Conservation (phyloP, 2,888 invertebrate species). For the Cistogaster globosa region DNA sequence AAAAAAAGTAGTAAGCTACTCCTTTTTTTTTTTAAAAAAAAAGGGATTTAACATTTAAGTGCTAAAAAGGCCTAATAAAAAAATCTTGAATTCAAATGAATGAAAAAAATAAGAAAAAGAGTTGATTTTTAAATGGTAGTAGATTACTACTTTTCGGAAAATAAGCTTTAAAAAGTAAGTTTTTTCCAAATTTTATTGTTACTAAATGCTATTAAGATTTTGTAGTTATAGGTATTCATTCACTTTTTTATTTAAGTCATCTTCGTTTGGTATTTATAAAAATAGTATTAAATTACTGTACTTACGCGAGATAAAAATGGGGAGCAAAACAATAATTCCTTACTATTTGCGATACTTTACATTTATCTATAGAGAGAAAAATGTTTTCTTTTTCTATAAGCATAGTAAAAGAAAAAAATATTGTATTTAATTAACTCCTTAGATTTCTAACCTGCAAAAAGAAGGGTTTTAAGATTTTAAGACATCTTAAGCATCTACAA, state of each 20-base stretch:
- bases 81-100: too few relatives aligned
- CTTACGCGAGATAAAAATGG: not conserved
- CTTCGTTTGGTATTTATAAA: not conserved
- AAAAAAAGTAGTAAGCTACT: too few relatives aligned
- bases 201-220: too few relatives aligned
- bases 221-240: too few relatives aligned
- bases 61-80: too few relatives aligned
- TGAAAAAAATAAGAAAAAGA: not conserved
- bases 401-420: too few relatives aligned
- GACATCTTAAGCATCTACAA: conserved; percentile 1
- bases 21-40: too few relatives aligned
- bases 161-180: not conserved
- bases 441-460: conserved; percentile 44
- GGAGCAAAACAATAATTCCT: not conserved
- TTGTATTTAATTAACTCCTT: conserved; percentile 60
- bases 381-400: too few relatives aligned
- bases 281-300: conserved; percentile 44
- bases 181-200: too few relatives aligned
- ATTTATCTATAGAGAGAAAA: conserved; percentile 3
- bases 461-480: conserved; percentile 31
- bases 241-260: too few relatives aligned
- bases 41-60: too few relatives aligned
- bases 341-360: not conserved
- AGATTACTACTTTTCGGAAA: not conserved
- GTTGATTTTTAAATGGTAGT: not conserved